Conservation (phyloP, 2,888 invertebrate species). For the Nasonovia ribisnigri region DNA sequence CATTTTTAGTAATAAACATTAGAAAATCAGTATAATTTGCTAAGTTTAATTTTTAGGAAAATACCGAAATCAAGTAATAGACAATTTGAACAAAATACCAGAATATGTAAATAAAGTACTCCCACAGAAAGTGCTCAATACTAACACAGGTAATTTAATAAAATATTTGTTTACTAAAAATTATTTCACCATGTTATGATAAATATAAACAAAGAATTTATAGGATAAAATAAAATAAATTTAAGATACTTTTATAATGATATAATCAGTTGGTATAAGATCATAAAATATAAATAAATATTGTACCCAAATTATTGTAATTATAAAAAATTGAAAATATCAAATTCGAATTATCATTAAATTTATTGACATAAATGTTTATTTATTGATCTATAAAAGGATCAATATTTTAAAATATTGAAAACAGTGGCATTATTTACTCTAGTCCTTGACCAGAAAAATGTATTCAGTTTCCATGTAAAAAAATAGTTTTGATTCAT, state of each 20-base stretch:
- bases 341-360: neutral
- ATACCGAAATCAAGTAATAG: conserved; percentile 70
- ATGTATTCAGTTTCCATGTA: neutral
- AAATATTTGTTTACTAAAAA: neutral
- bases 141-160: conserved; percentile 68
- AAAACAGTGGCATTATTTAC: no score
- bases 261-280: neutral
- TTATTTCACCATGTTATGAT: neutral
- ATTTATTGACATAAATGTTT: neutral
- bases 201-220: neutral
- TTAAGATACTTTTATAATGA: neutral
- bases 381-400: neutral
- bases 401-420: no score
- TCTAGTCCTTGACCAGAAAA: neutral
- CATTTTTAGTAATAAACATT: neutral
- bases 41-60: conserved; percentile 61
- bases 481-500: neutral
- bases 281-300: neutral
- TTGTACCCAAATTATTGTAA: neutral
- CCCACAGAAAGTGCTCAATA: conserved; percentile 71
- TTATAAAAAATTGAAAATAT: neutral
- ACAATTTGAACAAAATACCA: conserved; percentile 70
- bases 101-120: conserved; percentile 71
- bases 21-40: neutral
- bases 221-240: neutral